These are phyloP conservation scores for Drosophila busckii DNA, from an alignment of 1,140 invertebrate species.

Conservation along the genomic window DNA sequence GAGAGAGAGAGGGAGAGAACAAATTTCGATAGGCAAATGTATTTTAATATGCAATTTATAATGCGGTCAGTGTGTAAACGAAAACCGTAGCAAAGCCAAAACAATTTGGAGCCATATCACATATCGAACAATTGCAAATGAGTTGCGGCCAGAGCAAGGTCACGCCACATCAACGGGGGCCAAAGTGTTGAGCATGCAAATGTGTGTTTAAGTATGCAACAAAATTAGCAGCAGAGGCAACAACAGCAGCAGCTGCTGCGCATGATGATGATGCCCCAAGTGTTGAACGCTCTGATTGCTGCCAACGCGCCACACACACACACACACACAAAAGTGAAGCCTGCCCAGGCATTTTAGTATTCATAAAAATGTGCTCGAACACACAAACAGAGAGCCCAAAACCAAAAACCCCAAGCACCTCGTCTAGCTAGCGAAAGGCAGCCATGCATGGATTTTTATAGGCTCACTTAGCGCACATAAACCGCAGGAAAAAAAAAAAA, in stretches of 20 bases:
- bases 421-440: constrained; percentile 4
- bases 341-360: constrained; percentile 51
- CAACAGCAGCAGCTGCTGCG: constrained; percentile 33
- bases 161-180: constrained; percentile 3
- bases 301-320: constrained; percentile 1
- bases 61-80: constrained; percentile 39
- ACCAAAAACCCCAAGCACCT: not conserved
- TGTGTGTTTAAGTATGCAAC: constrained; percentile 42
- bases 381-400: constrained; percentile 21
- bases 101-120: constrained; percentile 32
- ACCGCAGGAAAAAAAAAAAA: constrained; percentile 45
- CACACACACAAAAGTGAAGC: not conserved
- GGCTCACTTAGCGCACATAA: constrained; percentile 75
- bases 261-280: constrained; percentile 52
- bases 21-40: constrained; percentile 37
- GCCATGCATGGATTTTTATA: constrained; percentile 70
- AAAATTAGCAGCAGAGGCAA: constrained; percentile 50
- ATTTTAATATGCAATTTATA: constrained; percentile 62
- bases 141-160: constrained; percentile 23
- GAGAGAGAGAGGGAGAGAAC: constrained; percentile 10
- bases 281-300: constrained; percentile 70
- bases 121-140: constrained; percentile 10
- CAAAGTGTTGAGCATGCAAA: constrained; percentile 18
- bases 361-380: constrained; percentile 70
- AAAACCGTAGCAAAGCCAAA: not conserved